Base-by-base conservation (phyloP, 2,888 invertebrate species). In the Acleris literana region DNA sequence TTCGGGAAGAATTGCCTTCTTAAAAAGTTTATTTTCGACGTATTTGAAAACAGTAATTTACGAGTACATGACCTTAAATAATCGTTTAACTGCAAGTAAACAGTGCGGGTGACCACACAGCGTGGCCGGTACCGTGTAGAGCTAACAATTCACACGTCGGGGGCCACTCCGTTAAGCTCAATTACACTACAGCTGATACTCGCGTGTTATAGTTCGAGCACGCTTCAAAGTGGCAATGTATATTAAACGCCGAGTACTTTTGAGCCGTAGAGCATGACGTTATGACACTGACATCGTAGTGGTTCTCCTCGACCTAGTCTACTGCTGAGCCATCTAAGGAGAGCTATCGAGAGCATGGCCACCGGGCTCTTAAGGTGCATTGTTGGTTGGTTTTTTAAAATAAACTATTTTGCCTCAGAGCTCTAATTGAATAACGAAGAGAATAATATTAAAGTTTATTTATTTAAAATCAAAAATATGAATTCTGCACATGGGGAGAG, bases 291-390 rank as follows among this genome's bases (percentile, higher is more conserved):
- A 89, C 88, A 87, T 84, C 83, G 85, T 83, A 87, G 85, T 87
- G 74, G 92, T 82, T 92, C 87, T 90, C 92, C 92, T 92, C 92
- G 92, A 92, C 92, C 92, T 89, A 92, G 87, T 92, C 90, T 89
- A 82, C 80, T 82, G 83, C 82, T 87, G 92, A 87, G 89, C 90
- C 92, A 92, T 92, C 92, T 91, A 91, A 87, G 91, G 91, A 91
- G 89, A 88, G 82, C 83, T 86, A 92, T 90, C 88, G 91, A 91
- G 92, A 92, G 91, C 91, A 90, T 84, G 92, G 91, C 89, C 91
- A 86, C 78, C 88, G 81, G 77, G 87, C 86, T 87, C 83, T 88
- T 87, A 87, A 88, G 87, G 84, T 79, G 85, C 81, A 87, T 85
- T 84, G 84, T 85, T 85, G 78, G 75, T 73, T 80, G 77, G 74